Evolutionary conservation across 1,140 invertebrate genomes (phyloP).

Genomic region (Diorhabda elongata): DNA sequence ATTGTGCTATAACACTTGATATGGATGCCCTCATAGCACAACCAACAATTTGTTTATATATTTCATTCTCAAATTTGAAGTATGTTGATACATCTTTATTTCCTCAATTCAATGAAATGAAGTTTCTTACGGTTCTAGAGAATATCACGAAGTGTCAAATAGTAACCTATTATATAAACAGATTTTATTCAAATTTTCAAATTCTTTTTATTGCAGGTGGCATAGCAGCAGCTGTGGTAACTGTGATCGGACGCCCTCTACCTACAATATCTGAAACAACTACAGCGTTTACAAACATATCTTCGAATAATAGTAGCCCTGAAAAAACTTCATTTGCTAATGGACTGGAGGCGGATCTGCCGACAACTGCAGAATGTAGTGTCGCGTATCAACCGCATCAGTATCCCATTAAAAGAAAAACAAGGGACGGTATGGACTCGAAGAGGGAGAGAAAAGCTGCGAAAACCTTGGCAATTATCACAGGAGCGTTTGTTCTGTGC

Average conservation of each 20-base stretch:
- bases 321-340: constrained; percentile 65
- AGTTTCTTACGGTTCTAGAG: too few relatives aligned
- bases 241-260: constrained; percentile 64
- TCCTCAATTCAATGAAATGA: too few relatives aligned
- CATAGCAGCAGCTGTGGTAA: constrained; percentile 68
- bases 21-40: too few relatives aligned
- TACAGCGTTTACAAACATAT: constrained; percentile 64
- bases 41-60: too few relatives aligned
- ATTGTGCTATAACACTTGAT: too few relatives aligned
- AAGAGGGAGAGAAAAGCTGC: constrained; percentile 88
- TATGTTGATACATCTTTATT: too few relatives aligned
- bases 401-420: constrained; percentile 53
- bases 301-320: constrained; percentile 66
- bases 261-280: constrained; percentile 63
- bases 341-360: constrained; percentile 62
- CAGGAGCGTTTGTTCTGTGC: constrained; percentile 80
- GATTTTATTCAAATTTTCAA: too few relatives aligned
- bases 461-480: constrained; percentile 87
- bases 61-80: too few relatives aligned
- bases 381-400: constrained; percentile 38
- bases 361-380: constrained; percentile 54
- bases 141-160: too few relatives aligned
- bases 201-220: constrained; percentile 45
- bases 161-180: too few relatives aligned
- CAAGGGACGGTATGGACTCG: constrained; percentile 66